These are phyloP conservation scores for Pollimyrus isidori DNA, from an alignment of 2,113 vertebrate species.

Conservation along the genomic window DNA sequence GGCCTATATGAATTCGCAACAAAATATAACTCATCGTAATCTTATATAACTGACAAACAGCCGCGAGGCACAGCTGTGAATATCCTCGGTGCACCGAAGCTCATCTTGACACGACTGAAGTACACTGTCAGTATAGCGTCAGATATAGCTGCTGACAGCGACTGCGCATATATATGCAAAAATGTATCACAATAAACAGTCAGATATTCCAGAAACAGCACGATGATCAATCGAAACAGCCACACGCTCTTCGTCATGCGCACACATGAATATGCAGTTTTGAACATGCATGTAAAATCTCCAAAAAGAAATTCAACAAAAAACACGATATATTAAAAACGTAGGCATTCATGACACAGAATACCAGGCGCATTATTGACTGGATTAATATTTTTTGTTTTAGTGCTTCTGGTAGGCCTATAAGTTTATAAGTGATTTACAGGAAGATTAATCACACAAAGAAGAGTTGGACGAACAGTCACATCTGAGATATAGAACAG, in stretches of 20 bases:
- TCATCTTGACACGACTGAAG: background rate
- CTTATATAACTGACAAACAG: background rate
- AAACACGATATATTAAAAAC: background rate
- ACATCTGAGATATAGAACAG: conserved; percentile 13
- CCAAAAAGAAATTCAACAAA: background rate
- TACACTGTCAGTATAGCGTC: background rate
- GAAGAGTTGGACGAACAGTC: conserved; percentile 14
- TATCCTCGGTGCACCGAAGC: background rate
- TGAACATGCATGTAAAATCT: background rate
- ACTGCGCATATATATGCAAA: background rate
- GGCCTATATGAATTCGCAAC: background rate
- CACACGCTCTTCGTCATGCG: background rate
- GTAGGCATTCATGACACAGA: background rate
- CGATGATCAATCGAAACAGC: background rate
- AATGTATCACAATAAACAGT: background rate
- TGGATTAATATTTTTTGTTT: background rate
- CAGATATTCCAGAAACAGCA: background rate
- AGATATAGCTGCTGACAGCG: background rate
- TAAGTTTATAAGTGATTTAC: conserved; percentile 13
- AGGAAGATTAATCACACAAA: conserved; percentile 31
- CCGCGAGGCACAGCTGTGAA: background rate
- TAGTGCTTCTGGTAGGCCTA: background rate
- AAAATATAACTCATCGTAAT: background rate
- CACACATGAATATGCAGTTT: background rate
- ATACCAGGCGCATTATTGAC: background rate